Conservation (phyloP, 2,888 invertebrate genomes). For the Nyleta sp. region DNA sequence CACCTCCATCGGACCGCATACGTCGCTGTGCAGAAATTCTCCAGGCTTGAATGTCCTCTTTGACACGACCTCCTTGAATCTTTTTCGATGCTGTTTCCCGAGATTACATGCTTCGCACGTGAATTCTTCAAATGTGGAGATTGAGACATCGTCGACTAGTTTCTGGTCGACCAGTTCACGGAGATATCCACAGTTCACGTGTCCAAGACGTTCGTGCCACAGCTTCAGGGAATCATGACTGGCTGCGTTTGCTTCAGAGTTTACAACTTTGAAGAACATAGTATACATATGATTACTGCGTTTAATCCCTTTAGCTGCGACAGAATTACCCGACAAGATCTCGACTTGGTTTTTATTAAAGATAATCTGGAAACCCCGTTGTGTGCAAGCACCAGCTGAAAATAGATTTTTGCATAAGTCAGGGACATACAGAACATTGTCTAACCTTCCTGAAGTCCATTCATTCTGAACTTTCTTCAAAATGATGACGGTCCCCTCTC, state of each 20-base stretch:
- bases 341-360: background rate
- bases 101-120: slow-evolving; percentile 12
- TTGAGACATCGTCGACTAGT: slow-evolving; percentile 2
- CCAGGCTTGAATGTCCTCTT: slow-evolving; percentile 19
- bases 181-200: slow-evolving; percentile 12
- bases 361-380: slow-evolving; percentile 8
- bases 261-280: background rate
- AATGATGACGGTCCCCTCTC: slow-evolving; percentile 31
- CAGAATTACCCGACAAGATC: background rate
- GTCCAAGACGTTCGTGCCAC: slow-evolving; percentile 25
- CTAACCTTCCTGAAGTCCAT: slow-evolving; percentile 23
- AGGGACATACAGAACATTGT: slow-evolving; percentile 36
- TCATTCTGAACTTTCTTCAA: slow-evolving; percentile 7
- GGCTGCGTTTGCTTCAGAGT: background rate
- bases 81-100: slow-evolving; percentile 4
- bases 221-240: background rate
- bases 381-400: slow-evolving; percentile 12
- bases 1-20: slow-evolving; percentile 34
- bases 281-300: background rate
- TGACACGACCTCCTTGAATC: slow-evolving; percentile 12
- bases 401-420: slow-evolving; percentile 30
- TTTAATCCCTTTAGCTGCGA: background rate
- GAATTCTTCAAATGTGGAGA: slow-evolving; percentile 8
- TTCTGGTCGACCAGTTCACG: background rate
- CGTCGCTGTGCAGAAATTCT: slow-evolving; percentile 41